A percentile compares a stretch with the other conserved stretches of the same genome.
phyloP scores from a whole-genome alignment of 2,888 invertebrate genomes.

The Sclerodermus sp. region DNA sequence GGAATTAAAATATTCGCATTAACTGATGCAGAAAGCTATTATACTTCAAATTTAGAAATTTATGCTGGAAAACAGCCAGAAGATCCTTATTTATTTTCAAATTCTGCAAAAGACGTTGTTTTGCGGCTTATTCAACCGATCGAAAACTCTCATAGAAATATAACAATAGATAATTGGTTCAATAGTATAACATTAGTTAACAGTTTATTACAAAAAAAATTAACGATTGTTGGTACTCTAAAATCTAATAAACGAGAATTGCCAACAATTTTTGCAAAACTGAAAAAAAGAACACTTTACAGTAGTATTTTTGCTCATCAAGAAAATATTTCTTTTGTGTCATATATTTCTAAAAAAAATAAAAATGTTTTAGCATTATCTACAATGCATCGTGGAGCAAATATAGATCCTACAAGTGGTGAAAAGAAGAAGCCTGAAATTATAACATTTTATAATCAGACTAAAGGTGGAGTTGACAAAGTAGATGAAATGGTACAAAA shows the following conservation, averaged over 20 bases:
- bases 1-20: conserved; percentile 5
- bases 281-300: background rate
- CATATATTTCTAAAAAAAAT: conserved; percentile 7
- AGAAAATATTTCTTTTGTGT: background rate
- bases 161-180: conserved; percentile 7
- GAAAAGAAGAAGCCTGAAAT: conserved; percentile 5
- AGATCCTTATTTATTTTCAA: background rate
- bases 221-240: conserved; percentile 5
- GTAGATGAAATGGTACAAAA: conserved; percentile 6
- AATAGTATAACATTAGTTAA: background rate
- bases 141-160: conserved; percentile 1
- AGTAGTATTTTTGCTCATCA: background rate
- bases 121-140: background rate
- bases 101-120: background rate
- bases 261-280: background rate
- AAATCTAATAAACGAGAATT: conserved; percentile 2
- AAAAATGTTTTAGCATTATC: conserved; percentile 2
- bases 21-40: conserved; percentile 5
- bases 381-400: conserved; percentile 2
- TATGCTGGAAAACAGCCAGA: conserved; percentile 6
- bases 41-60: conserved; percentile 1
- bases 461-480: conserved; percentile 10
- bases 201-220: conserved; percentile 2
- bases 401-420: background rate
- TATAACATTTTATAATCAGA: conserved; percentile 5